Percentiles rank a stretch among this genome's conserved stretches.
phyloP scores from a whole-genome alignment of 2,113 vertebrate genomes.

The Cettia cetti region DNA sequence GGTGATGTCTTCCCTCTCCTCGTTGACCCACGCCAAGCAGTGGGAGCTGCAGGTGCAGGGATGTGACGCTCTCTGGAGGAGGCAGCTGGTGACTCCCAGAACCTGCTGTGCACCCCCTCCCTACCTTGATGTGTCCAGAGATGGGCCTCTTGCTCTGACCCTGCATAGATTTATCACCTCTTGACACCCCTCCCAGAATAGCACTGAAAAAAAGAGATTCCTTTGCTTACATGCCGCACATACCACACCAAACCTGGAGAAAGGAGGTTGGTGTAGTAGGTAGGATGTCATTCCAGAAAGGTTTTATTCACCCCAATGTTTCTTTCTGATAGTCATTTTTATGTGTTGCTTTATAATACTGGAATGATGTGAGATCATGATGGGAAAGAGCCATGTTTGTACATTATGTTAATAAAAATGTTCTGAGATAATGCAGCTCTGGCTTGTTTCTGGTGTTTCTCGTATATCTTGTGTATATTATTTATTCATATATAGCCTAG shows the following conservation, averaged over 20 bases:
- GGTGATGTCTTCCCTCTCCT: neutral
- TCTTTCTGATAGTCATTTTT: slow-evolving; percentile 45
- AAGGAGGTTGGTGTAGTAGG: neutral
- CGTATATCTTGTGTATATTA: neutral
- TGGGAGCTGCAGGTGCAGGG: neutral
- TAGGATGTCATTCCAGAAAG: neutral
- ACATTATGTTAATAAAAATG: slow-evolving; percentile 36
- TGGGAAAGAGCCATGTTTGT: slow-evolving; percentile 11
- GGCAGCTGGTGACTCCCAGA: neutral
- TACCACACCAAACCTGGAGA: slow-evolving; percentile 35
- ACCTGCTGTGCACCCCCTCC: neutral
- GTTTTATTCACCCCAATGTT: neutral
- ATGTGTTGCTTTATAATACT: slow-evolving; percentile 1
- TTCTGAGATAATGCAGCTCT: slow-evolving; percentile 29
- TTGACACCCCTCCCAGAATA: neutral
- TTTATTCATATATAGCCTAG: neutral
- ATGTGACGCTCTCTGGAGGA: neutral
- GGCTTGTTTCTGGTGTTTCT: neutral
- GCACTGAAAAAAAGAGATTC: neutral
- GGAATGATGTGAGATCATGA: slow-evolving; percentile 9
- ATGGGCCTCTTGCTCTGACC: neutral
- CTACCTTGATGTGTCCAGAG: neutral
- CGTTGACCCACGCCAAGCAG: neutral
- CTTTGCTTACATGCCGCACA: neutral
- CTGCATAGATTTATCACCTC: neutral